phyloP scores from a whole-genome alignment of 1,140 invertebrate species.

The Drosophila dunni region DNA sequence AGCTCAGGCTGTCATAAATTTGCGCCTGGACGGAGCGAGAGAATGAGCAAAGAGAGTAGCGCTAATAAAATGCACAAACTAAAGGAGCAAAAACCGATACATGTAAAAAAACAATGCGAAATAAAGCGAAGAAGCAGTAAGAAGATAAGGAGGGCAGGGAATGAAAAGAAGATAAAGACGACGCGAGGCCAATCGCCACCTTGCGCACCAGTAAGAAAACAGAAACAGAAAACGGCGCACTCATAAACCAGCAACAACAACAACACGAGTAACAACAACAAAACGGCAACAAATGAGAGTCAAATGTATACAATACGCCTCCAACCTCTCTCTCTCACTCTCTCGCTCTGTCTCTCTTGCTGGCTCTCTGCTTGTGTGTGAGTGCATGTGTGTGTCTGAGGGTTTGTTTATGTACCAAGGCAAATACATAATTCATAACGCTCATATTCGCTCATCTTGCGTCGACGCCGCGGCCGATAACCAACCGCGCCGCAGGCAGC shows the following conservation, averaged over 20 bases:
- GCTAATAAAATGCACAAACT: constrained; percentile 57
- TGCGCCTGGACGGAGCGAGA: not conserved
- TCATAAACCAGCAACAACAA: constrained; percentile 57
- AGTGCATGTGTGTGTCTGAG: constrained; percentile 39
- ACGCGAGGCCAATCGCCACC: constrained; percentile 62
- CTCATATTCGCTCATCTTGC: constrained; percentile 81
- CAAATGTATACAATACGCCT: constrained; percentile 37
- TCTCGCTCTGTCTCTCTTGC: not conserved
- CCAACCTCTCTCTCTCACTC: constrained; percentile 28
- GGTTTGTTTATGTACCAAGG: constrained; percentile 71
- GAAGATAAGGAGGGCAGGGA: not conserved
- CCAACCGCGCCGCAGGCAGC: constrained; percentile 54
- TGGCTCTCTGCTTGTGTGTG: not conserved
- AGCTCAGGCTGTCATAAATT: constrained; percentile 64
- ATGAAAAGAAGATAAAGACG: not conserved
- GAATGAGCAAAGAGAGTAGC: constrained; percentile 21
- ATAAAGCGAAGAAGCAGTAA: constrained; percentile 32
- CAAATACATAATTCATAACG: constrained; percentile 83
- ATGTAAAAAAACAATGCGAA: constrained; percentile 40
- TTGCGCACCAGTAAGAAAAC: constrained; percentile 78
- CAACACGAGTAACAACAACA: constrained; percentile 7
- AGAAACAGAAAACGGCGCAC: constrained; percentile 53
- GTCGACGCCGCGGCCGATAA: constrained; percentile 38
- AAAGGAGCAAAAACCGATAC: constrained; percentile 40
- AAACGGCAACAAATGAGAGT: constrained; percentile 19